Evolutionary conservation across 2,113 vertebrate genomes (phyloP).

Genomic region (Pteruthius melanotis): DNA sequence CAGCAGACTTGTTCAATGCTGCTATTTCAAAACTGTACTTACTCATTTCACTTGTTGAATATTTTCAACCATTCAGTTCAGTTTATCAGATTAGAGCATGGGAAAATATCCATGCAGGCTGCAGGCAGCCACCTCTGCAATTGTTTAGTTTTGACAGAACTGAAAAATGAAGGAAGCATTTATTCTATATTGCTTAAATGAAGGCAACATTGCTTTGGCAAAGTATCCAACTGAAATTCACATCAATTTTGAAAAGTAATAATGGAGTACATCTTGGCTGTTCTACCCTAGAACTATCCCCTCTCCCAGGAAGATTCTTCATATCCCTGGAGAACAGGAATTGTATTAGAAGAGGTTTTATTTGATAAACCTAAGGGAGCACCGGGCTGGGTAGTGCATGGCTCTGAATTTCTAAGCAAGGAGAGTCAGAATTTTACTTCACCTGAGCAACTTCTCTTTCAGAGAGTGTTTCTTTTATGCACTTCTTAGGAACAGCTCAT

Average conservation of each 20-base stretch:
- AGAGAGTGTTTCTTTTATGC: background rate
- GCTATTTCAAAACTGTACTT: background rate
- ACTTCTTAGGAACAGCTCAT: background rate
- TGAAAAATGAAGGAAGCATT: background rate
- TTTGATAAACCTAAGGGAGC: background rate
- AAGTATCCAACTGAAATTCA: background rate
- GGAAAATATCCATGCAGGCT: background rate
- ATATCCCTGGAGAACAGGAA: background rate
- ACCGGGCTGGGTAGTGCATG: accelerated
- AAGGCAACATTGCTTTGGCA: background rate
- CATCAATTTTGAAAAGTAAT: background rate
- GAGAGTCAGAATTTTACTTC: background rate
- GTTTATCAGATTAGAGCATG: background rate
- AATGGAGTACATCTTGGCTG: background rate
- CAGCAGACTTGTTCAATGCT: background rate
- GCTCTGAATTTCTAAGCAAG: background rate
- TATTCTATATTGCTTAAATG: background rate
- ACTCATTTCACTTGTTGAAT: background rate
- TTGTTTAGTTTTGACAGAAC: background rate
- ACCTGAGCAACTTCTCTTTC: background rate
- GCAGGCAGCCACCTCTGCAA: background rate
- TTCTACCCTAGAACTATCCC: background rate
- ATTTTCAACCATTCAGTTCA: background rate
- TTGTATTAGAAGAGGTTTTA: background rate
- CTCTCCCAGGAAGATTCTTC: background rate